These are phyloP conservation scores for Xenopus laevis DNA, from an alignment of 2,113 vertebrate species.

Conservation along the genomic window DNA sequence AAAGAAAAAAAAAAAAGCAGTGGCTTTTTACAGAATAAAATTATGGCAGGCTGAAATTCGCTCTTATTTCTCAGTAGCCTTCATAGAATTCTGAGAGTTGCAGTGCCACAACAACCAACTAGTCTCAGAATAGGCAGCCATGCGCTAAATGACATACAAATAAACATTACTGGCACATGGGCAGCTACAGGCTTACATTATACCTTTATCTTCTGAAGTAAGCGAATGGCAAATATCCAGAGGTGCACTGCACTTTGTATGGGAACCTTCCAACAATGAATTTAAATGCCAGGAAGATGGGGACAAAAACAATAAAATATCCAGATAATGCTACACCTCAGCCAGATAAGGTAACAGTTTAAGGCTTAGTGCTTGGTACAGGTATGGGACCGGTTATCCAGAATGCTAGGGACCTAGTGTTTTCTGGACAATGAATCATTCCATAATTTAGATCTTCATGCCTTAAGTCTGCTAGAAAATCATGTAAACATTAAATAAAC, in stretches of 20 bases:
- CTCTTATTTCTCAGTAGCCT: no score
- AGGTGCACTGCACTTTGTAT: slow-evolving; percentile 41
- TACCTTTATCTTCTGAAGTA: not conserved
- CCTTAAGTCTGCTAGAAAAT: no score
- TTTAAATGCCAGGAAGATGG: no score
- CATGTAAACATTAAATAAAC: no score
- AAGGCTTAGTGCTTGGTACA: slow-evolving; percentile 7
- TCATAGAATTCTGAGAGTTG: not conserved
- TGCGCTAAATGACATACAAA: not conserved
- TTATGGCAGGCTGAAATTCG: no score
- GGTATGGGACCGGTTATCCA: no score
- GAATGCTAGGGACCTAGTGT: no score
- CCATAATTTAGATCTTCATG: no score
- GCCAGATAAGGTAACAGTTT: not conserved
- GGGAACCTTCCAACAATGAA: slow-evolving; percentile 43
- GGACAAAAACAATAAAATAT: not conserved
- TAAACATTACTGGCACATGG: not conserved
- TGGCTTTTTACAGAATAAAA: no score
- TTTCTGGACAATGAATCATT: no score
- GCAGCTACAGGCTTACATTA: not conserved
- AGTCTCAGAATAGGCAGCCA: not conserved
- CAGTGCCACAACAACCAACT: slow-evolving; percentile 57
- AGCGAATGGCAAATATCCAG: not conserved
- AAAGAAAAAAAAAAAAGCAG: no score
- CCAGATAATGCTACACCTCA: not conserved